A percentile compares a stretch with the other conserved stretches of the same genome.
Conservation (phyloP, 2,888 invertebrate species). For the Acanthosepion pharaonis region DNA sequence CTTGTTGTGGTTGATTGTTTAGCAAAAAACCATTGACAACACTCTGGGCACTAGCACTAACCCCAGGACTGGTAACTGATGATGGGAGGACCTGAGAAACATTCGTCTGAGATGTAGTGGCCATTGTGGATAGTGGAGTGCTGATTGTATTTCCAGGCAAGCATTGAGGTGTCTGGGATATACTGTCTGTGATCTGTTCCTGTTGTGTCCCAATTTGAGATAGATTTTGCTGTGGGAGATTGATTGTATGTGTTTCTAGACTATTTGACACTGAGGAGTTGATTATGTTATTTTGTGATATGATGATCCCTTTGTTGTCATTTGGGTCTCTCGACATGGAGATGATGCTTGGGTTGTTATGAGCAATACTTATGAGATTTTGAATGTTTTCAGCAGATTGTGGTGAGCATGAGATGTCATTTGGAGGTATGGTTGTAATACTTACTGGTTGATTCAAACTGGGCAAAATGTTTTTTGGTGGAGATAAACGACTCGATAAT, state of each 20-base stretch:
- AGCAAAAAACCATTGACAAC: conserved; percentile 41
- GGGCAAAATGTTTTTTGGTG: not conserved
- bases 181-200: not conserved
- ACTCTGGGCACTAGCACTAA: conserved; percentile 12
- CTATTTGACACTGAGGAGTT: not conserved
- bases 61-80: conserved; percentile 17
- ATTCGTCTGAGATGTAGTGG: conserved; percentile 42
- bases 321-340: not conserved
- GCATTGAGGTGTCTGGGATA: not conserved
- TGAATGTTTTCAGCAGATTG: not conserved
- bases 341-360: not conserved
- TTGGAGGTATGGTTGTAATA: not conserved
- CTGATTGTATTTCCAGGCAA: not conserved
- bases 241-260: not conserved
- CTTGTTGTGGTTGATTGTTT: conserved; percentile 38
- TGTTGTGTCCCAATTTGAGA: not conserved
- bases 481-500: not conserved
- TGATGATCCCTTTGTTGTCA: not conserved
- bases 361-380: not conserved
- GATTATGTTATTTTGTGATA: not conserved
- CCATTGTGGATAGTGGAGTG: conserved; percentile 35
- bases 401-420: not conserved
- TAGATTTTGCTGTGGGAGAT: not conserved
- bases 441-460: not conserved
- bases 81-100: conserved; percentile 45